Evolutionary conservation across 1,140 invertebrate genomes (phyloP).

Genomic region (Meloidogyne hapla): DNA sequence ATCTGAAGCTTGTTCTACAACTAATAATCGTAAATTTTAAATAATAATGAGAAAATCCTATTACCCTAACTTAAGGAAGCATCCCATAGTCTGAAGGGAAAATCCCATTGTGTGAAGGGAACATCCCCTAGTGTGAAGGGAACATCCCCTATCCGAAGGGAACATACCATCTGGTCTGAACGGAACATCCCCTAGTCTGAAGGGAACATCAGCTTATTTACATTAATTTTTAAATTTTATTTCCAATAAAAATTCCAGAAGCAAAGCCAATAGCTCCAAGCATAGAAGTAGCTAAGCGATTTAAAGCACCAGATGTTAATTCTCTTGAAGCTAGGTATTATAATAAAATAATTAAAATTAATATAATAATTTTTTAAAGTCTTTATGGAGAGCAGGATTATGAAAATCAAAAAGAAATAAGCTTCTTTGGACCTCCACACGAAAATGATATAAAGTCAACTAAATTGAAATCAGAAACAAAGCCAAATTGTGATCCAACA

Average conservation of each 20-base stretch:
- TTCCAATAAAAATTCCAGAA: conserved; percentile 2
- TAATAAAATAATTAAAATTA: background rate
- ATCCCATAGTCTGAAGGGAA: too few species aligned
- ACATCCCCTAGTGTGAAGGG: too few species aligned
- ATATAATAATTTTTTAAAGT: conserved; percentile 5
- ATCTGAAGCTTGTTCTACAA: background rate
- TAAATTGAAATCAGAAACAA: background rate
- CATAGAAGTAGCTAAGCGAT: conserved; percentile 38
- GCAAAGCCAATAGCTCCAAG: conserved; percentile 34
- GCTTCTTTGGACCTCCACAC: conserved; percentile 44
- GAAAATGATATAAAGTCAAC: background rate
- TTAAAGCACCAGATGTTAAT: conserved; percentile 21
- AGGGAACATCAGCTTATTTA: background rate
- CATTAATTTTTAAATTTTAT: background rate
- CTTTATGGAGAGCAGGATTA: conserved; percentile 51
- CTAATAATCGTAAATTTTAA: background rate
- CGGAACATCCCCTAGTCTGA: too few species aligned
- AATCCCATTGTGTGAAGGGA: too few species aligned
- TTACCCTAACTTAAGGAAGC: too few species aligned
- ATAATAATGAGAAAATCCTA: background rate
- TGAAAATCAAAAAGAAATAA: conserved; percentile 43
- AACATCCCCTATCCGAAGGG: too few species aligned
- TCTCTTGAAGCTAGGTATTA: conserved; percentile 29
- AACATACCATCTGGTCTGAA: too few species aligned
- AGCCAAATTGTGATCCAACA: conserved; percentile 29